Evolutionary conservation across 2,113 vertebrate species (phyloP).

Genomic region (Thalassoma bifasciatum): DNA sequence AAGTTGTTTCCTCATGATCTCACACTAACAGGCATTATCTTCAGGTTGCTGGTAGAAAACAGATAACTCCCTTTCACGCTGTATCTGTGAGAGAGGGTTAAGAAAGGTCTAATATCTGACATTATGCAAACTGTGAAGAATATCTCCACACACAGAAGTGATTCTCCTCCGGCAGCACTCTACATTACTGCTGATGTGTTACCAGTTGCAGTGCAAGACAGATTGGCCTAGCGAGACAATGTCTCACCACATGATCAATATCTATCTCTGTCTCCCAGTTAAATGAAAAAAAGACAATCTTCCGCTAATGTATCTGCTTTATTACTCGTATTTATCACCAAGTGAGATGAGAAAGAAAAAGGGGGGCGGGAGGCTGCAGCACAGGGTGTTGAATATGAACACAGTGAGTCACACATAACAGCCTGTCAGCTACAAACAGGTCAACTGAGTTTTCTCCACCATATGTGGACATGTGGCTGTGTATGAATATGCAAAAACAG

Average conservation of each 20-base stretch:
- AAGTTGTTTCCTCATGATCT: conserved; percentile 32
- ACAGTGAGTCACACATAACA: conserved; percentile 69
- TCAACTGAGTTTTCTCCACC: conserved; percentile 62
- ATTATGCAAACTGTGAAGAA: conserved; percentile 58
- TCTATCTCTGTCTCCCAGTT: conserved; percentile 78
- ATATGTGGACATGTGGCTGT: conserved; percentile 66
- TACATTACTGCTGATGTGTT: conserved; percentile 62
- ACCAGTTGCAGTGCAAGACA: conserved; percentile 63
- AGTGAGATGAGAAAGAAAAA: conserved; percentile 64
- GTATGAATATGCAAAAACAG: conserved; percentile 60
- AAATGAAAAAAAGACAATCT: conserved; percentile 80
- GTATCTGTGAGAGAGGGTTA: conserved; percentile 10
- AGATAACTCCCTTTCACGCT: not conserved
- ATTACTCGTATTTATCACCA: conserved; percentile 83
- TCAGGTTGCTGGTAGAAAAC: conserved; percentile 6
- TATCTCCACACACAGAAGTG: conserved; percentile 29
- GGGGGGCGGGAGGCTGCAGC: conserved; percentile 60
- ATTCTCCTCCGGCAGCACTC: conserved; percentile 46
- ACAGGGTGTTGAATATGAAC: conserved; percentile 64
- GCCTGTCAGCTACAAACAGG: conserved; percentile 75
- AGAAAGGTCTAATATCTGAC: conserved; percentile 49
- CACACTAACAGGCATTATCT: not conserved
- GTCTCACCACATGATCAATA: conserved; percentile 80
- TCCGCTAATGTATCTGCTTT: conserved; percentile 76
- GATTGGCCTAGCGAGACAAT: conserved; percentile 63